Evolutionary conservation across 2,797 vertebrate species (phyloP), one percentile per base, ranked within the genome.

Genomic region (Cirrhinus molitorella): DNA sequence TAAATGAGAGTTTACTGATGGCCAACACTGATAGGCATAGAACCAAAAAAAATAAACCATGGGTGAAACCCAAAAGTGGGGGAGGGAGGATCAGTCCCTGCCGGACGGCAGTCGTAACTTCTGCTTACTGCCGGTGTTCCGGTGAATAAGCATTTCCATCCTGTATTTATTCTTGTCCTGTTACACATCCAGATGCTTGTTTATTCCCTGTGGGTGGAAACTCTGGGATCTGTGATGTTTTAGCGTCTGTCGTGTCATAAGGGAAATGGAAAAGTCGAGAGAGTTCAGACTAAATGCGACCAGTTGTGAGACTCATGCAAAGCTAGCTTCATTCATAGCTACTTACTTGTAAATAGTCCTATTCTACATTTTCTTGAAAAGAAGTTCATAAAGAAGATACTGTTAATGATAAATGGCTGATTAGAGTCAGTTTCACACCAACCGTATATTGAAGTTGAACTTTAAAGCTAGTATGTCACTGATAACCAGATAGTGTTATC

Each of bases 81-180:
- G 74, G 59, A 45, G 23, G 66, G 23, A 53, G 71, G 66, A 43
- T 79, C n/a, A 7, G 40, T 71, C 61, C 45, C 43, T 28, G 13
- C 21, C 11, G 65, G 65, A 37, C 45, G 5, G 11, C 71, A 34
- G 11, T 53, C 51, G 21, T 47, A 79, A 71, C 63, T 31, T 55
- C n/a, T 67, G 61, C 61, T 73, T 57, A 75, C 45, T 16, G 61
- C 17, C 55, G 17, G 71, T 57, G 67, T 76, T 78, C 37, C 43
- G n/a, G 47, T 79, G 80, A 89, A 68, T 81, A 84, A 81, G 74
- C 78, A 85, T 25, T 81, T 83, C 21, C 70, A 65, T 86, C 80
- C 81, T 79, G 73, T 85, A 61, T 85, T 89, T 82, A 82, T 80
- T 49, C 59, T 81, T 66, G 34, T 31, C 23, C 43, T 81, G 51